Base-by-base conservation (phyloP, 2,113 vertebrate species). In the Bujurquina vittata region DNA sequence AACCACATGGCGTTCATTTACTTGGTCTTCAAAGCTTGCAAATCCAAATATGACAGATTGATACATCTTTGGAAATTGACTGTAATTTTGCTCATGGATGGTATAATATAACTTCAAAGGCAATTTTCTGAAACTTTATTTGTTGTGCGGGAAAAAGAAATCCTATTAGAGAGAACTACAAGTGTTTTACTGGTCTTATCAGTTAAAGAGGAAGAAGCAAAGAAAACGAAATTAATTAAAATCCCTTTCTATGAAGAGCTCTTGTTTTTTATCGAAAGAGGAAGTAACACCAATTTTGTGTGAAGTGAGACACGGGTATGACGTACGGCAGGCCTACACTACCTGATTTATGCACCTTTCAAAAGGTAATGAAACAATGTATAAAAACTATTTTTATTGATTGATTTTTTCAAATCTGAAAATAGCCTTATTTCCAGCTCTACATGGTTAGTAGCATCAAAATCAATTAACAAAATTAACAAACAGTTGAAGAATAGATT, bases 201-300 rank as follows among this genome's bases (percentile, higher is more conserved):
- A 17, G 6, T 67, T 49, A 77, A 85, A 85, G 46, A 3, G 81
- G 80, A 89, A 91, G 67, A 72, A 55, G 61, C 7, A 65, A 57
- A 26, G 59, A 35, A 54, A 73, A 78, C 22, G 46, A 85, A 58
- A 69, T 74, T 5, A 49, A 65, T 46, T 59, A 33, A 83, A 37
- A 75, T 10, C 29, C 2, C 3, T 72, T 87, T 84, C 79, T 75
- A 7, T 20, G 62, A 85, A 85, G 57, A 90, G 18, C 15, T n/a
- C 72, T 77, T 88, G 43, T 75, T 33, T 77, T 74, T 89, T 72
- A 72, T 49, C 5, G 12, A 84, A 93, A 92, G 1, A 77, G 40
- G 89, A 93, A 93, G 76, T 92, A 80, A 87, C 26, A 75, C 79
- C 5, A 33, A 79, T 49, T 75, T 58, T 56, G 22, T 59, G 69